Percentiles rank a stretch among this genome's conserved stretches.
phyloP scores from a whole-genome alignment of 1,140 invertebrate genomes.

The Temnothorax nylanderi region DNA sequence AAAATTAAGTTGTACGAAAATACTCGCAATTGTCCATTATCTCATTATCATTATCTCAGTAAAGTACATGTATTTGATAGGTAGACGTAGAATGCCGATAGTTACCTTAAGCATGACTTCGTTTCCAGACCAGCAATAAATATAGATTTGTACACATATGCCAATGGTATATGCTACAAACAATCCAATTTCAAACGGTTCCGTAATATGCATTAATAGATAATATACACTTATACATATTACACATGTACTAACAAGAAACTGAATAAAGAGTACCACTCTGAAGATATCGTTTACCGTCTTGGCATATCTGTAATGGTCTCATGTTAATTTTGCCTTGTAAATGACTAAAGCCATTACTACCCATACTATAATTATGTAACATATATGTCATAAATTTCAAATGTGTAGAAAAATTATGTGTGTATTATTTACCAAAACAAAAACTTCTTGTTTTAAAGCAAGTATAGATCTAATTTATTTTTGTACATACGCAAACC shows the following conservation, averaged over 20 bases:
- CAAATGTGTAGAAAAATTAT: neutral
- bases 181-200: slow-evolving; percentile 18
- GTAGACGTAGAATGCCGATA: neutral
- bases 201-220: slow-evolving; percentile 59
- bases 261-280: slow-evolving; percentile 63
- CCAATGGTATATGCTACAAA: too few species aligned
- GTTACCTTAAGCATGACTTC: slow-evolving; percentile 65
- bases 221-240: slow-evolving; percentile 68
- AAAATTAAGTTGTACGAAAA: too few species aligned
- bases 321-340: neutral
- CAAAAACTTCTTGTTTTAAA: too few species aligned
- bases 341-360: neutral
- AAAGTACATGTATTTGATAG: neutral
- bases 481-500: neutral
- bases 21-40: too few species aligned
- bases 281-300: slow-evolving; percentile 58
- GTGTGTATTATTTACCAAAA: neutral
- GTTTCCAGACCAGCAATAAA: slow-evolving; percentile 72
- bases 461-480: neutral
- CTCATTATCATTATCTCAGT: neutral
- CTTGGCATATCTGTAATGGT: slow-evolving; percentile 63
- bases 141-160: slow-evolving; percentile 65
- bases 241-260: slow-evolving; percentile 54
- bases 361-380: neutral
- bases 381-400: neutral